Evolutionary conservation across 2,797 vertebrate species (phyloP).

Genomic region (Carduelis carduelis): DNA sequence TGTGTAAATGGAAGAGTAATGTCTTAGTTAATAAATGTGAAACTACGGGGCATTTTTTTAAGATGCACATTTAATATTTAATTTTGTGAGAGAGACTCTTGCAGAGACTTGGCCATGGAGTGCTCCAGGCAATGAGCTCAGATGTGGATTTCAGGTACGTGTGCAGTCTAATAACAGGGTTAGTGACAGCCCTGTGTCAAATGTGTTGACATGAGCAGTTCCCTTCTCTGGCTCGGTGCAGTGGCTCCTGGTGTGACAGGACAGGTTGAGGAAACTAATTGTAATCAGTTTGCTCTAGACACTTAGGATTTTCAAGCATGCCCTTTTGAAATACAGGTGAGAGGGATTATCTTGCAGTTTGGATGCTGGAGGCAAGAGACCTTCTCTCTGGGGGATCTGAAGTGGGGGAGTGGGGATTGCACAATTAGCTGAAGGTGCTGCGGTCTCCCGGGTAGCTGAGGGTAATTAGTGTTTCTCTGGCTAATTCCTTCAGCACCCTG

Average conservation of each 20-base stretch:
- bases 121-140: slow-evolving; percentile 38
- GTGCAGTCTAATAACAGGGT: slow-evolving; percentile 29
- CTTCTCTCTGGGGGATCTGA: slow-evolving; percentile 15
- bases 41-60: neutral
- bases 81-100: slow-evolving; percentile 20
- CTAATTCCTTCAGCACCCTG: slow-evolving; percentile 66
- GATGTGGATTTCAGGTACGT: slow-evolving; percentile 29
- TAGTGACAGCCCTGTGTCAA: neutral
- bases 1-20: neutral
- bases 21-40: neutral
- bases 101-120: slow-evolving; percentile 24
- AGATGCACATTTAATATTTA: slow-evolving; percentile 24
- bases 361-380: slow-evolving; percentile 4
- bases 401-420: neutral
- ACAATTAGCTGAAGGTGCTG: slow-evolving; percentile 52
- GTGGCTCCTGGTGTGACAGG: neutral
- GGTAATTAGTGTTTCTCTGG: slow-evolving; percentile 50
- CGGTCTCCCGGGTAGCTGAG: slow-evolving; percentile 25
- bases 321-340: slow-evolving; percentile 47
- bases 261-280: neutral
- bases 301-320: neutral
- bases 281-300: neutral
- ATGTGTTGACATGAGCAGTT: slow-evolving; percentile 8
- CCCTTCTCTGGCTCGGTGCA: neutral
- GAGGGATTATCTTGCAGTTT: slow-evolving; percentile 13